phyloP scores from a whole-genome alignment of 2,888 invertebrate species.

The Tipula unca region DNA sequence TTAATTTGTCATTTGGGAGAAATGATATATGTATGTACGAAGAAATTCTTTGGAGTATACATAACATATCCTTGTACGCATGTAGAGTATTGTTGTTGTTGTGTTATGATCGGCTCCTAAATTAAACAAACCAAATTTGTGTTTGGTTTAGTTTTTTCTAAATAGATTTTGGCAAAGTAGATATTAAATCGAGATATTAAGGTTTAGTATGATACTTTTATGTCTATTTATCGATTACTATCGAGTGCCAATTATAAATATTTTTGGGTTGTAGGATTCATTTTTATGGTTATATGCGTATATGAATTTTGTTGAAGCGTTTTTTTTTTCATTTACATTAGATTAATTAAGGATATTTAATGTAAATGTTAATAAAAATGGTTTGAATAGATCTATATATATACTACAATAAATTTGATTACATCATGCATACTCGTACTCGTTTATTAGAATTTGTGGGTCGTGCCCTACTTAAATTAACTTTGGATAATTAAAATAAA shows the following conservation, averaged over 20 bases:
- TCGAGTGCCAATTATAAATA: background rate
- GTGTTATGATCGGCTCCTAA: background rate
- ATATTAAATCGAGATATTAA: background rate
- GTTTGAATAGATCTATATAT: background rate
- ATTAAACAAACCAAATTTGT: background rate
- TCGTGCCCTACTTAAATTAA: too few relatives aligned
- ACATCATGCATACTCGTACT: background rate
- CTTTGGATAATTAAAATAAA: too few relatives aligned
- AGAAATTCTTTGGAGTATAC: background rate
- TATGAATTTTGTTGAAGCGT: background rate
- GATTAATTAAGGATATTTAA: background rate
- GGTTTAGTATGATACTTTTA: too few relatives aligned
- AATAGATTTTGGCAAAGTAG: background rate
- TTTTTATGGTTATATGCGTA: too few relatives aligned
- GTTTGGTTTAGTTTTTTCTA: background rate
- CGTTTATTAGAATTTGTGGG: too few relatives aligned
- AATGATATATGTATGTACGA: background rate
- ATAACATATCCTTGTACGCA: background rate
- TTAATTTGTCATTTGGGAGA: slow-evolving; percentile 2
- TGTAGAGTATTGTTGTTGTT: too few relatives aligned
- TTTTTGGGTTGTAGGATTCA: background rate
- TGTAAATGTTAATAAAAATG: background rate
- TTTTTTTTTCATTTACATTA: background rate
- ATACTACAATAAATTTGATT: background rate
- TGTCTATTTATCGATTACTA: background rate